These are phyloP conservation scores for Hyposmocoma kahamanoa DNA, from an alignment of 1,140 invertebrate species.

Conservation along the genomic window DNA sequence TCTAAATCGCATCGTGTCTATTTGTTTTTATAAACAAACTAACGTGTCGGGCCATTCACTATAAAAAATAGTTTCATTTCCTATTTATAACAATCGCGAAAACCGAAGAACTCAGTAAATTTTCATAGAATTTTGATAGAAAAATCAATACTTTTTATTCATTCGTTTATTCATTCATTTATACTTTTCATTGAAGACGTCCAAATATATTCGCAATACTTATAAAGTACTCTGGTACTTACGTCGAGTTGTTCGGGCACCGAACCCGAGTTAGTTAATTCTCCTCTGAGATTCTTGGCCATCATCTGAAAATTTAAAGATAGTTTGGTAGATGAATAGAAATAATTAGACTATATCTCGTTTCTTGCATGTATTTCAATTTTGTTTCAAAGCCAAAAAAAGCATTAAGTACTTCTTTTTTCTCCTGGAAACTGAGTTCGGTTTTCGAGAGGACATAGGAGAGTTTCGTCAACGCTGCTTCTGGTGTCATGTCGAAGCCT, in stretches of 20 bases:
- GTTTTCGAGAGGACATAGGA: constrained; percentile 91
- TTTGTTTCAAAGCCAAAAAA: neutral
- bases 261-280: constrained; percentile 66
- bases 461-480: constrained; percentile 94
- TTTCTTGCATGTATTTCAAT: neutral
- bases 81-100: too few species aligned
- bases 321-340: neutral
- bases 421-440: constrained; percentile 83
- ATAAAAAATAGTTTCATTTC: too few species aligned
- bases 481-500: constrained; percentile 96
- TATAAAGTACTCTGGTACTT: constrained; percentile 14
- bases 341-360: too few species aligned
- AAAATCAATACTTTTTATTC: too few species aligned
- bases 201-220: too few species aligned
- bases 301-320: constrained; percentile 78
- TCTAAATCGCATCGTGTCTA: too few species aligned
- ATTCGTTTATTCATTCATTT: too few species aligned
- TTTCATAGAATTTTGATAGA: too few species aligned
- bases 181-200: too few species aligned
- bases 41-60: too few species aligned
- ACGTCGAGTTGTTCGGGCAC: constrained; percentile 54
- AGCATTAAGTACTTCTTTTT: constrained; percentile 75
- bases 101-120: too few species aligned
- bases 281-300: constrained; percentile 81
- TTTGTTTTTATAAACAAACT: too few species aligned